phyloP scores from a whole-genome alignment of 2,113 vertebrate genomes.

The Hippoglossus stenolepis region DNA sequence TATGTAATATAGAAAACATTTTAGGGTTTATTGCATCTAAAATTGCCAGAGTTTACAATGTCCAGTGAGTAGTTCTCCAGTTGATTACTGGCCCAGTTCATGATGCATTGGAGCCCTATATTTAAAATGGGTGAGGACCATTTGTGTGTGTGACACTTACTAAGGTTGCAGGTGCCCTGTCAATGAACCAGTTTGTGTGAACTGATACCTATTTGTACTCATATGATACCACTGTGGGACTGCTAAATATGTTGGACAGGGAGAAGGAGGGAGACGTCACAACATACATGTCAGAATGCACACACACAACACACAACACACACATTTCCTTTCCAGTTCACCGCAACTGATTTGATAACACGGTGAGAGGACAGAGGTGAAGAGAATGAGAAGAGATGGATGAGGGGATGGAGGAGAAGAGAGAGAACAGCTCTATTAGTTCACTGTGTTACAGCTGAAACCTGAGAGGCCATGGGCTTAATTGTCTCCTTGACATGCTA shows the following conservation, averaged over 20 bases:
- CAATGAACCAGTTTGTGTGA: slow-evolving; percentile 6
- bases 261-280: neutral
- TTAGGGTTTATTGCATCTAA: no score
- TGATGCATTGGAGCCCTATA: no score
- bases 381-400: slow-evolving; percentile 45
- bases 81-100: no score
- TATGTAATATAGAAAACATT: no score
- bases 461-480: slow-evolving; percentile 80
- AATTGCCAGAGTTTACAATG: no score
- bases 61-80: no score
- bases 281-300: neutral
- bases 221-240: slow-evolving; percentile 82
- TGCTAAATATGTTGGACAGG: no score
- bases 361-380: slow-evolving; percentile 29
- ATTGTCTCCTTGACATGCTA: slow-evolving; percentile 87
- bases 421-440: slow-evolving; percentile 74
- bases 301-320: neutral
- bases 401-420: slow-evolving; percentile 28
- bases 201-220: slow-evolving; percentile 6
- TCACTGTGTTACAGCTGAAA: slow-evolving; percentile 84
- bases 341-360: slow-evolving; percentile 54
- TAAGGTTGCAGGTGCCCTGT: slow-evolving; percentile 1
- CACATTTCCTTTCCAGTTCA: slow-evolving; percentile 1
- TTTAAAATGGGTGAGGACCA: no score
- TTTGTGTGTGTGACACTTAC: neutral